These are phyloP conservation scores for Danio aesculapii DNA, from an alignment of 2,797 vertebrate genomes.

Conservation along the genomic window DNA sequence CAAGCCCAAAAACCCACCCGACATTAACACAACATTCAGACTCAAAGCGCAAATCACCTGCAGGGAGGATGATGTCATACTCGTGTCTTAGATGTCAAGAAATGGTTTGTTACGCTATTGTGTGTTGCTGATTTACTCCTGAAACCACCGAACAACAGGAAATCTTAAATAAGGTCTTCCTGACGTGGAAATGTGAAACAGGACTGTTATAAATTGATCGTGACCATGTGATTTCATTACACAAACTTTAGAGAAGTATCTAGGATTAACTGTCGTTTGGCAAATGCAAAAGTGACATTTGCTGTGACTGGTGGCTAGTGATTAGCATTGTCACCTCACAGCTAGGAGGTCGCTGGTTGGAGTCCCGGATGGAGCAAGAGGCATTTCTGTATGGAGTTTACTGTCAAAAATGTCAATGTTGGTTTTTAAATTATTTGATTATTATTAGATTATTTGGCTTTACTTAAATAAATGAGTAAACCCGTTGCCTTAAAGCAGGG, in stretches of 20 bases:
- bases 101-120: neutral
- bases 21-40: conserved; percentile 19
- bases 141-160: neutral
- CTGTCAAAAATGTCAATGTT: too few relatives aligned
- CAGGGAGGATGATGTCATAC: conserved; percentile 2
- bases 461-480: too few relatives aligned
- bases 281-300: neutral
- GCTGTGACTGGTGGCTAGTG: too few relatives aligned
- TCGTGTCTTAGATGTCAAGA: neutral
- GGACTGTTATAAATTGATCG: neutral
- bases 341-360: neutral
- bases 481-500: too few relatives aligned
- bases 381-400: too few relatives aligned
- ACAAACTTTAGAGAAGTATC: neutral
- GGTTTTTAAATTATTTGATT: too few relatives aligned
- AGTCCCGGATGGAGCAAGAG: too few relatives aligned
- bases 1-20: neutral
- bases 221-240: neutral
- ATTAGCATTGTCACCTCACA: neutral
- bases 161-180: neutral
- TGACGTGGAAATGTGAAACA: neutral
- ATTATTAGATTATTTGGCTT: too few relatives aligned
- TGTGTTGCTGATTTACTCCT: neutral
- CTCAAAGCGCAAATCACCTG: conserved; percentile 2
- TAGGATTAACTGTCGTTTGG: neutral